phyloP scores from a whole-genome alignment of 2,797 vertebrate species.

The Crax fasciolata region DNA sequence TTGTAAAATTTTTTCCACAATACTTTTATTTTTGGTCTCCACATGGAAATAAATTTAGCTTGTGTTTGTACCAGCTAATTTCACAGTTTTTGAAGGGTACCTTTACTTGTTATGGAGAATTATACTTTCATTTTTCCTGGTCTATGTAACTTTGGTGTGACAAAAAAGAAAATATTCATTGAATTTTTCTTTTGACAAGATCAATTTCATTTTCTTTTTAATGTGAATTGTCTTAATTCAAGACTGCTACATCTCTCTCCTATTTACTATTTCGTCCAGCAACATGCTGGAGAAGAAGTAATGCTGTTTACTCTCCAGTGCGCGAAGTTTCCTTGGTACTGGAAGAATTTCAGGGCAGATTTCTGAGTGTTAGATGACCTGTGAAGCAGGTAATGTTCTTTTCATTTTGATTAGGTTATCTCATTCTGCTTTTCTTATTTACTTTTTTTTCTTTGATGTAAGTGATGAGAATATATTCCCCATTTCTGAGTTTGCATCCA shows the following conservation, averaged over 20 bases:
- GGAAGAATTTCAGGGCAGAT: neutral
- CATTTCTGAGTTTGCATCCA: neutral
- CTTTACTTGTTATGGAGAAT: neutral
- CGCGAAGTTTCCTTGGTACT: neutral
- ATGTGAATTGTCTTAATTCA: neutral
- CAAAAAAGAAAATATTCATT: neutral
- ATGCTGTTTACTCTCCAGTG: neutral
- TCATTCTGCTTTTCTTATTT: neutral
- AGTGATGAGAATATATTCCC: neutral
- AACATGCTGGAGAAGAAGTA: neutral
- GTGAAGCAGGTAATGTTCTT: neutral
- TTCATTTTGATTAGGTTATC: neutral
- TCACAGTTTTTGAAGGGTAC: neutral
- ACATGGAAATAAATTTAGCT: neutral
- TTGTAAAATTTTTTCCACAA: neutral
- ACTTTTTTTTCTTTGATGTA: neutral
- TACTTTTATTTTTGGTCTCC: neutral
- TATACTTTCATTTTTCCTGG: neutral
- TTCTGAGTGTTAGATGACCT: conserved; percentile 1
- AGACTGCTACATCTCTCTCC: neutral
- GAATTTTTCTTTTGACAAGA: neutral
- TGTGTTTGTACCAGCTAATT: neutral
- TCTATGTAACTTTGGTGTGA: neutral
- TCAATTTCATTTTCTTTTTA: fast-evolving
- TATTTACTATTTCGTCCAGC: neutral